phyloP scores from a whole-genome alignment of 1,140 invertebrate genomes.

The Pinna nobilis region DNA sequence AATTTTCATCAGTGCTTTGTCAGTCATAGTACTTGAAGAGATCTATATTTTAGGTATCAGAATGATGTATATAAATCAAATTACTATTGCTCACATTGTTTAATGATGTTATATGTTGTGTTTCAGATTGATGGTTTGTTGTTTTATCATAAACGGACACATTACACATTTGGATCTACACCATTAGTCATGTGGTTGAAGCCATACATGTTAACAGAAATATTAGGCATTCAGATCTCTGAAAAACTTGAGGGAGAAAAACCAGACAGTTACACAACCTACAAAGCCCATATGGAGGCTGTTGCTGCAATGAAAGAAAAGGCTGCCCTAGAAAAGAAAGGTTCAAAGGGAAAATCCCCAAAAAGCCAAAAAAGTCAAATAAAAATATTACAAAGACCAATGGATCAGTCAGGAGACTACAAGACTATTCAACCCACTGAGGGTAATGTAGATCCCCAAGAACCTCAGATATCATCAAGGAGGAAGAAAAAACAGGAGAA shows the following conservation, averaged over 20 bases:
- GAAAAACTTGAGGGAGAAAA: constrained; percentile 63
- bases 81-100: neutral
- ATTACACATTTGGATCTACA: constrained; percentile 86
- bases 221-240: constrained; percentile 79
- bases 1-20: neutral
- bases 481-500: too few relatives aligned
- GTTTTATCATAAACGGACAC: constrained; percentile 76
- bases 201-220: constrained; percentile 89
- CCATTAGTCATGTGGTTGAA: constrained; percentile 93
- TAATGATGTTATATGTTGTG: neutral
- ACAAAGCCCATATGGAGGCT: constrained; percentile 58
- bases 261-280: constrained; percentile 62
- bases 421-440: constrained; percentile 1
- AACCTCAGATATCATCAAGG: too few relatives aligned
- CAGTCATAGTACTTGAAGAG: too few relatives aligned
- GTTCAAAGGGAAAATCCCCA: constrained; percentile 31
- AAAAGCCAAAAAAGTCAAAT: constrained; percentile 26
- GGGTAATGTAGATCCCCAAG: neutral
- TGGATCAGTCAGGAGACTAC: constrained; percentile 20
- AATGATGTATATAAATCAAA: neutral
- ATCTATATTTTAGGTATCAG: too few relatives aligned
- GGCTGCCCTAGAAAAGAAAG: constrained; percentile 14
- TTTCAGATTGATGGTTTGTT: constrained; percentile 72
- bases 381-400: constrained; percentile 17
- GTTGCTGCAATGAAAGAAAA: constrained; percentile 51